Base-by-base conservation (phyloP, 1,140 invertebrate species). In the Ooceraea biroi region DNA sequence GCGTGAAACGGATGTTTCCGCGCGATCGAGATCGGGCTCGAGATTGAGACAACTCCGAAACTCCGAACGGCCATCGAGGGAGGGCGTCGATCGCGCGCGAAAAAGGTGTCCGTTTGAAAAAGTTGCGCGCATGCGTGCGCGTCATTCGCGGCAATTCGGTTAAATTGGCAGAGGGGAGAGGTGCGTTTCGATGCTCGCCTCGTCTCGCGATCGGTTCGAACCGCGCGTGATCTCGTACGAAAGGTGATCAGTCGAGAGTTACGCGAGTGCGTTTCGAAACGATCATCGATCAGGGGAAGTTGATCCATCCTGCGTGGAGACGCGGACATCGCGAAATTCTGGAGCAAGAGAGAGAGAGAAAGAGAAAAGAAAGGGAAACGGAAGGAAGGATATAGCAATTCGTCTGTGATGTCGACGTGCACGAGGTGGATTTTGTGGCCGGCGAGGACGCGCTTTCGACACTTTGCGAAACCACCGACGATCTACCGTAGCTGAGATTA, bases 361-460 rank as follows among this genome's bases (percentile, higher is more conserved):
- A 30, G 30, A 17, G 17, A 66, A 19, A 72, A 50, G 52, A 17
- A 17, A 25, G 12, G 14, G 22, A 27, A 68, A 22, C 36, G 50
- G 27, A 5, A 41, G n/a, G 11, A 57, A n/a, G 36, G 19, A 19
- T 44, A 19, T 44, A 30, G 17, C 57, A 12, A 14, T 1, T 22
- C 25, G 63, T 85, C 69, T 78, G 82, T 85, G 85, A 89, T 89
- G 87, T 83, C 85, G 88, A 76, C 30, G 58, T 65, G 63, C 88
- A 83, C 48, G 83, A 86, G 82, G 36, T 83, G 88, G 87, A 82
- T 36, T 46, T 66, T 78, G 60, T 72, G 87, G 87, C 76, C 87
- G 66, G 71, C 82, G 76, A 89, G 88, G 77, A 89, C 88, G 87
- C 84, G 87, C 72, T 73, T 84, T 46, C 84, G 85, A 89, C 63